phyloP scores from a whole-genome alignment of 37 sponge, comb jelly and placozoan genomes.

The Oopsacas minuta region DNA sequence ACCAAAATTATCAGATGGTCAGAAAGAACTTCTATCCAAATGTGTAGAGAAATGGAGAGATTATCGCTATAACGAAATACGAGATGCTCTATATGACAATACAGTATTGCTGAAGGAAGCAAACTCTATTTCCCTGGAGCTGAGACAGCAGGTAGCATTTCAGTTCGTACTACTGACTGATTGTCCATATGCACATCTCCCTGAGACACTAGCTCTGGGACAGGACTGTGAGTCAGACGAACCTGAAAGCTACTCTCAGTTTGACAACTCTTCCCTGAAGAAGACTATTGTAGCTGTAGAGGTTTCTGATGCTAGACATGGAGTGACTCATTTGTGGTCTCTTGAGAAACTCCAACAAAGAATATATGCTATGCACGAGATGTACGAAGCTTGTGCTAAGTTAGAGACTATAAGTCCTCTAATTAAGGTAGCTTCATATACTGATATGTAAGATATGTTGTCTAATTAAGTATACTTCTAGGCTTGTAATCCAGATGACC shows the following conservation, averaged over 20 bases:
- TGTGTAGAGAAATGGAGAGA: slow-evolving; percentile 44
- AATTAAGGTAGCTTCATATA: not conserved
- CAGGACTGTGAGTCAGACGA: slow-evolving; percentile 5
- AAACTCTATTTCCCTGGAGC: slow-evolving; percentile 75
- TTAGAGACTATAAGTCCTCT: not conserved
- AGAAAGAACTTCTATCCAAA: not conserved
- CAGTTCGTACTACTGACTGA: slow-evolving; percentile 62
- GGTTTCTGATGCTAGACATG: slow-evolving; percentile 58
- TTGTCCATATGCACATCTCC: slow-evolving; percentile 58
- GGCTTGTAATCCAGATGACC: not conserved
- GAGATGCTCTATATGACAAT: not conserved
- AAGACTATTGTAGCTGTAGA: slow-evolving; percentile 59
- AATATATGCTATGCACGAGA: slow-evolving; percentile 40
- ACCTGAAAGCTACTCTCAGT: not conserved
- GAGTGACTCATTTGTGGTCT: slow-evolving; percentile 71
- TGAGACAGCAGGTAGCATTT: slow-evolving; percentile 64
- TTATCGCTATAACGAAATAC: slow-evolving; percentile 37
- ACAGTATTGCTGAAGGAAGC: slow-evolving; percentile 78
- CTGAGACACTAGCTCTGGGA: slow-evolving; percentile 42
- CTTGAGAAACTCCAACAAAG: slow-evolving; percentile 62
- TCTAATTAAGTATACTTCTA: not conserved
- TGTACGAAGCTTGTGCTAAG: slow-evolving; percentile 32
- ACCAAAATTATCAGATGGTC: not conserved
- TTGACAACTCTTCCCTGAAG: not conserved
- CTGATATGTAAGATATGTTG: not conserved